phyloP scores from a whole-genome alignment of 2,113 vertebrate genomes.

The Hydrolagus affinis region DNA sequence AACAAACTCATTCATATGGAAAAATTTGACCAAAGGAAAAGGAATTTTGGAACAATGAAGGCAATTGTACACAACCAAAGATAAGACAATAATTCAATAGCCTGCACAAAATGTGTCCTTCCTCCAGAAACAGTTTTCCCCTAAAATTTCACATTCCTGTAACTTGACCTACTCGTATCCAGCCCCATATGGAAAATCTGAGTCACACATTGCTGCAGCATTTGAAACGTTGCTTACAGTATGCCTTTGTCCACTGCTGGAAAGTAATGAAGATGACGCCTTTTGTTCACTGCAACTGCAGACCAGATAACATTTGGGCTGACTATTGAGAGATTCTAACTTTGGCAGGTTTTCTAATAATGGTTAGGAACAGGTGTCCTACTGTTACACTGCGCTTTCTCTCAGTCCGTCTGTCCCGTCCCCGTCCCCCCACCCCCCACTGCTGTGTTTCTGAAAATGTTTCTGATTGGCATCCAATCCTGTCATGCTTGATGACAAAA shows the following conservation, averaged over 20 bases:
- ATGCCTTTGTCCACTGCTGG: conserved; percentile 15
- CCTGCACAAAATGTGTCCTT: neutral
- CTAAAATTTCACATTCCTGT: conserved; percentile 24
- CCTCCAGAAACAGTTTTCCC: neutral
- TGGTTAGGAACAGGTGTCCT: neutral
- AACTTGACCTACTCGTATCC: conserved; percentile 16
- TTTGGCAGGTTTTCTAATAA: neutral
- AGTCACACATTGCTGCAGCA: conserved; percentile 26
- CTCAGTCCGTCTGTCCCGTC: no score
- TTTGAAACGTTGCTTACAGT: neutral
- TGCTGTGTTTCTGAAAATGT: neutral
- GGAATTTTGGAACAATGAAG: neutral
- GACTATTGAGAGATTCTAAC: neutral
- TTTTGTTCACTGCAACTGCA: neutral
- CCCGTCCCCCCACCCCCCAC: no score
- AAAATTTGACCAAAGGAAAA: neutral
- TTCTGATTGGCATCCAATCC: neutral
- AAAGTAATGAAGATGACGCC: neutral
- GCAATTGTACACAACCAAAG: neutral
- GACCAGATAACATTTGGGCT: neutral
- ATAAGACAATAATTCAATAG: neutral
- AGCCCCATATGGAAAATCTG: conserved; percentile 32
- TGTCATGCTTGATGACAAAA: no score
- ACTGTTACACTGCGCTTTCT: neutral
- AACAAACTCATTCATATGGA: neutral